These are phyloP conservation scores for Coelogynopora nodosa DNA, from an alignment of 2,888 invertebrate species.

Conservation along the genomic window DNA sequence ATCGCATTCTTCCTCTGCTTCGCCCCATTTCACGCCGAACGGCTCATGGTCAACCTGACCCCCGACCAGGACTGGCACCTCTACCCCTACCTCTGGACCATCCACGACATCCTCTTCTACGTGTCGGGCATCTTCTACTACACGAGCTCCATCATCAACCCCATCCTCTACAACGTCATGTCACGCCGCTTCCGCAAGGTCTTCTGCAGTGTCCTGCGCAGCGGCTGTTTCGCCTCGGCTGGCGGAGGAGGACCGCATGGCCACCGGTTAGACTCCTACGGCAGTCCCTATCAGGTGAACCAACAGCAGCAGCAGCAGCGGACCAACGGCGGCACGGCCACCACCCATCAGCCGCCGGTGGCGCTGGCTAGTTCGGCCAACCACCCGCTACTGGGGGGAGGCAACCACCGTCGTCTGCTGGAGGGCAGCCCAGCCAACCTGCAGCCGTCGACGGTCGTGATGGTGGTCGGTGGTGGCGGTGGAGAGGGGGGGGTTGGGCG, in stretches of 20 bases:
- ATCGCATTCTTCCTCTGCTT: constrained; percentile 34
- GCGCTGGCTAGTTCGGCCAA: neutral
- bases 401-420: too few relatives aligned
- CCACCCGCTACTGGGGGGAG: neutral
- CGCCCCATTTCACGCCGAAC: constrained; percentile 34
- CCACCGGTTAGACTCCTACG: too few relatives aligned
- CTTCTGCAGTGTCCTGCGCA: neutral
- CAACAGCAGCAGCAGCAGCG: too few relatives aligned
- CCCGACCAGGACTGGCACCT: constrained; percentile 2
- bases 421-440: neutral
- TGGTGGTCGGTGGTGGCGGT: neutral
- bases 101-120: constrained; percentile 32
- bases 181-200: constrained; percentile 34
- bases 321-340: too few relatives aligned
- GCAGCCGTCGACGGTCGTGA: neutral
- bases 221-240: neutral
- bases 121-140: constrained; percentile 36
- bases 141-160: constrained; percentile 29
- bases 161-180: constrained; percentile 39
- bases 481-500: too few relatives aligned
- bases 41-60: constrained; percentile 33
- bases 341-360: too few relatives aligned
- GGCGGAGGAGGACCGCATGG: too few relatives aligned
- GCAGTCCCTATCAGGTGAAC: too few relatives aligned
- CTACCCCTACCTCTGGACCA: neutral